These are phyloP conservation scores for Sapajus apella DNA, from an alignment of 2,113 vertebrate species.

Conservation along the genomic window DNA sequence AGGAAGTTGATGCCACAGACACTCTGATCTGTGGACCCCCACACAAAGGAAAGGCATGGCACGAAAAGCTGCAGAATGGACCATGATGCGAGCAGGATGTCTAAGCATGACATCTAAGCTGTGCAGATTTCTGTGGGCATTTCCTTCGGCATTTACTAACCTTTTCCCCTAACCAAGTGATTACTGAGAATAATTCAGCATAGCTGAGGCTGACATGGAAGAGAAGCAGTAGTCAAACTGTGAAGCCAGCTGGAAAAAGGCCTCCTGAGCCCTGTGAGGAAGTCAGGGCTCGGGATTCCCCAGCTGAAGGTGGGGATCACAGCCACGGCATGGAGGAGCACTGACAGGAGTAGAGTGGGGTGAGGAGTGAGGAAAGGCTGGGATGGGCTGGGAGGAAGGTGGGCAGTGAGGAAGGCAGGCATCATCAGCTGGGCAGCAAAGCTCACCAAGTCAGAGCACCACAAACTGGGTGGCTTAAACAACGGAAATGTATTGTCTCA, in stretches of 20 bases:
- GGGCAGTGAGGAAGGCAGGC: neutral
- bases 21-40: fast-evolving
- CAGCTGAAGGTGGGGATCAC: neutral
- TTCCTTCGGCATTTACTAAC: neutral
- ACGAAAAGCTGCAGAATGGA: neutral
- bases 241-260: neutral
- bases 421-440: neutral
- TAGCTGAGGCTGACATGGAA: neutral
- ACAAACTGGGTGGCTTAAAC: neutral
- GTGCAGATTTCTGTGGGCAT: neutral
- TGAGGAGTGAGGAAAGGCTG: neutral
- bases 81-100: too few relatives aligned
- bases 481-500: neutral
- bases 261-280: neutral
- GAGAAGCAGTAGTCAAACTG: neutral
- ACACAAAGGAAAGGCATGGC: neutral
- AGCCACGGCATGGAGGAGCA: neutral
- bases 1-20: neutral
- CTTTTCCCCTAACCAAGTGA: neutral
- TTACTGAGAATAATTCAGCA: neutral
- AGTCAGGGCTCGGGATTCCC: neutral
- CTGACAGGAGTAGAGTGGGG: fast-evolving
- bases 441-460: neutral
- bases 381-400: neutral
- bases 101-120: neutral